Percentiles rank a stretch among this genome's conserved stretches.
Evolutionary conservation across 2,797 vertebrate genomes (phyloP).

Genomic region (Liparis tanakae): DNA sequence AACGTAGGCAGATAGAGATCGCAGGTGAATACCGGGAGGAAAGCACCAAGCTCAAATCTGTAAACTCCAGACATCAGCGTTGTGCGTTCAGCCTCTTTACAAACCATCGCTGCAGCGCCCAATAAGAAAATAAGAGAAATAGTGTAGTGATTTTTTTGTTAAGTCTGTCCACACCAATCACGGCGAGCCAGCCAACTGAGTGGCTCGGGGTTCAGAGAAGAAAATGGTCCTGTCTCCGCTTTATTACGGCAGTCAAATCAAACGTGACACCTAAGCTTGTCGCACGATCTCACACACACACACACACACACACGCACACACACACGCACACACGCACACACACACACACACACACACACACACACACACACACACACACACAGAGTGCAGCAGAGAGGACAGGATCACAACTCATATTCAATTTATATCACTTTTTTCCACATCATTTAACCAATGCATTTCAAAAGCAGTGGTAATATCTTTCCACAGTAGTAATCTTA

Average conservation of each 20-base stretch:
- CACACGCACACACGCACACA: too few relatives aligned
- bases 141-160: conserved; percentile 65
- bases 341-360: too few relatives aligned
- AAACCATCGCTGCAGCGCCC: conserved; percentile 44
- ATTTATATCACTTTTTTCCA: too few relatives aligned
- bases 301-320: too few relatives aligned
- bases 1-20: neutral
- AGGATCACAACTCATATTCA: too few relatives aligned
- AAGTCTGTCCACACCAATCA: conserved; percentile 69
- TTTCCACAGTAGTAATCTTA: too few relatives aligned
- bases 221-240: conserved; percentile 76
- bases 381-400: too few relatives aligned
- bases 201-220: conserved; percentile 58
- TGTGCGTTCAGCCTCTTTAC: conserved; percentile 18
- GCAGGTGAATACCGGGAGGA: neutral
- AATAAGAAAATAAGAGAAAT: conserved; percentile 51
- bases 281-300: conserved; percentile 14
- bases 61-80: conserved; percentile 19
- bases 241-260: conserved; percentile 80
- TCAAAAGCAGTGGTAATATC: too few relatives aligned
- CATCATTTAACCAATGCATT: too few relatives aligned
- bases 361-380: too few relatives aligned
- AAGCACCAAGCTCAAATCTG: conserved; percentile 13
- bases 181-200: neutral
- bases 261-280: conserved; percentile 75